Base-by-base conservation (phyloP, 2,113 vertebrate genomes). In the Ctenodactylus gundi region DNA sequence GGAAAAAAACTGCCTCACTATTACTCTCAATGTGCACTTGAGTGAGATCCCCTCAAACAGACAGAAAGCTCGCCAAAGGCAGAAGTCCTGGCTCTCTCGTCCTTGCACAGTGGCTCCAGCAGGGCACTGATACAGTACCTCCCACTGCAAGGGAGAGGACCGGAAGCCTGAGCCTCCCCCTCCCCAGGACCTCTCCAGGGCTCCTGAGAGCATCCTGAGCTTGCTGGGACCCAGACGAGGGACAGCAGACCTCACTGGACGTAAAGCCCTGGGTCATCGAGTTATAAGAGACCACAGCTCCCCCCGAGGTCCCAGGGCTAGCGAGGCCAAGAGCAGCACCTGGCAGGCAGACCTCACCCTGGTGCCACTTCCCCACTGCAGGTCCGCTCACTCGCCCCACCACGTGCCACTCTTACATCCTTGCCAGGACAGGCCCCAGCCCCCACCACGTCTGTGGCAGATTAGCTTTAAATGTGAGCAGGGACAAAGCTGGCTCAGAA, bases 401-500 rank as follows among this genome's bases (percentile, higher is more conserved):
- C 29, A 25, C 2, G 0, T n/a, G 91, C 95, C 36, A 39, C 55
- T 77, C 67, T 55, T 64, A 31, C 0, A 4, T 75, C 65, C 78
- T 46, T 77, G 85, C 93, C 92, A 88, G 85, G 64, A 55, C 44
- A 41, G 15, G 76, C 44, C 88, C 91, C 94, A 77, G 34, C 60
- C 87, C 85, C 95, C 53, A 57, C n/a, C 39, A 76, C 90, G 91
- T 87, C 96, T 95, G 53, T 41, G 57, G 81, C 82, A 95, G 87
- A 96, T 94, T 95, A 97, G 96, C 93, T 97, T 85, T 93, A 93
- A 83, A 94, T 93, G 84, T 62, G 84, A 31, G 41, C 12, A 88
- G 85, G 29, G 85, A 92, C 94, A 95, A 97, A 96, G 91, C 85
- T 64, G 92, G 95, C 93, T 96, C 91, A 72, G 53, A 85, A 96